Conservation (phyloP, 2,888 invertebrate genomes). For the Alentia gelatinosa region DNA sequence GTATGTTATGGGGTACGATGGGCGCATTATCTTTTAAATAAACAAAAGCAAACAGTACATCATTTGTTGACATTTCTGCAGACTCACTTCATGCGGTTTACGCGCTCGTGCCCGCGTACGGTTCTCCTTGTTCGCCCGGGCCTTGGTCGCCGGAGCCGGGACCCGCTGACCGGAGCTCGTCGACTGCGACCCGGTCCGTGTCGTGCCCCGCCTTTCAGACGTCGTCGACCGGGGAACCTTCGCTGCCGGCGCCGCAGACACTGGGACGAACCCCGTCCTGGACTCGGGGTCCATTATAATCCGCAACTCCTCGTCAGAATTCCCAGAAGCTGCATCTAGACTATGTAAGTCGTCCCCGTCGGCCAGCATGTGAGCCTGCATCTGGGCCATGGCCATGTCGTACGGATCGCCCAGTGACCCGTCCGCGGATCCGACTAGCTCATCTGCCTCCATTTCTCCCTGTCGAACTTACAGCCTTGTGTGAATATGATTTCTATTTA, state of each 20-base stretch:
- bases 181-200: not conserved
- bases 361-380: slow-evolving; percentile 16
- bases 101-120: not conserved
- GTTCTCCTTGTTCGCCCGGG: not conserved
- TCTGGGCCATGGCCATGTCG: slow-evolving; percentile 27
- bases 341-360: slow-evolving; percentile 2
- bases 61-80: not conserved
- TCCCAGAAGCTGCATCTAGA: not conserved
- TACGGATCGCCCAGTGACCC: not conserved
- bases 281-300: slow-evolving; percentile 16
- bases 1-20: too few species aligned
- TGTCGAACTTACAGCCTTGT: not conserved
- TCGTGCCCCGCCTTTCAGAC: not conserved
- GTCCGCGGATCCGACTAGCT: not conserved
- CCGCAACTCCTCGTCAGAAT: slow-evolving; percentile 1
- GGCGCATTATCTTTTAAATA: too few species aligned
- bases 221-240: not conserved
- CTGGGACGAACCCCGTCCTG: not conserved
- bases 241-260: not conserved
- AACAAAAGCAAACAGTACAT: too few species aligned
- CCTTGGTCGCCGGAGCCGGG: not conserved
- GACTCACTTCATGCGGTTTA: not conserved
- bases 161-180: not conserved
- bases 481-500: not conserved
- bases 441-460: not conserved